A percentile compares a stretch with the other conserved stretches of the same genome.
phyloP scores from a whole-genome alignment of 2,113 vertebrate genomes.

The Melanocharis versteri region DNA sequence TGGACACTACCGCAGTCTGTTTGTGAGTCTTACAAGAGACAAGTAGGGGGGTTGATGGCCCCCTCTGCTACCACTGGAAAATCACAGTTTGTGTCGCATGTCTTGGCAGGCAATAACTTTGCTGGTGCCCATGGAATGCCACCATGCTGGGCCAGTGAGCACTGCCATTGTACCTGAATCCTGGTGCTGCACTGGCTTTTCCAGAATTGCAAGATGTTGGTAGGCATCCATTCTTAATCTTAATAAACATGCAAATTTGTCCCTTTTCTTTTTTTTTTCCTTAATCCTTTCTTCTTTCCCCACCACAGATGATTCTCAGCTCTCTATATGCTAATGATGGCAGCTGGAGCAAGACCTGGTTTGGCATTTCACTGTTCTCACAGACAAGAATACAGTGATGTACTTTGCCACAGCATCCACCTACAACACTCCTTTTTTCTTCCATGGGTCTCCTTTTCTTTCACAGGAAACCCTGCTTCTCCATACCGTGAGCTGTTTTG shows the following conservation, averaged over 20 bases:
- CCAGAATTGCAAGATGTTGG: background rate
- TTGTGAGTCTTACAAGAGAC: background rate
- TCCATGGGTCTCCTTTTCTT: background rate
- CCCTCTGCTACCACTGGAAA: background rate
- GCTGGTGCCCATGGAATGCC: background rate
- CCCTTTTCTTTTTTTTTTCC: background rate
- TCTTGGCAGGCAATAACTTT: background rate
- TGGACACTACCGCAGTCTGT: background rate
- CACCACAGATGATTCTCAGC: background rate
- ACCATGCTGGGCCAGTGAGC: background rate
- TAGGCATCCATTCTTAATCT: background rate
- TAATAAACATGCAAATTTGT: background rate
- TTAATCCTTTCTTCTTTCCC: background rate
- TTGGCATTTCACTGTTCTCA: rapidly evolving
- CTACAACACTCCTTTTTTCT: background rate
- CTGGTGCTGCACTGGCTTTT: background rate
- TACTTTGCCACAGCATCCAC: background rate
- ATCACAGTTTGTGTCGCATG: background rate
- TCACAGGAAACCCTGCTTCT: background rate
- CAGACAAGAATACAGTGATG: background rate
- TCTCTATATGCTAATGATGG: background rate
- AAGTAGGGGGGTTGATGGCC: background rate
- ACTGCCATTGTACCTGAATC: background rate
- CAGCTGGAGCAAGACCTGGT: background rate
- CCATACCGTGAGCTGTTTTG: background rate